These are phyloP conservation scores for Nymphalis c-album DNA, from an alignment of 2,888 invertebrate species.

Conservation along the genomic window DNA sequence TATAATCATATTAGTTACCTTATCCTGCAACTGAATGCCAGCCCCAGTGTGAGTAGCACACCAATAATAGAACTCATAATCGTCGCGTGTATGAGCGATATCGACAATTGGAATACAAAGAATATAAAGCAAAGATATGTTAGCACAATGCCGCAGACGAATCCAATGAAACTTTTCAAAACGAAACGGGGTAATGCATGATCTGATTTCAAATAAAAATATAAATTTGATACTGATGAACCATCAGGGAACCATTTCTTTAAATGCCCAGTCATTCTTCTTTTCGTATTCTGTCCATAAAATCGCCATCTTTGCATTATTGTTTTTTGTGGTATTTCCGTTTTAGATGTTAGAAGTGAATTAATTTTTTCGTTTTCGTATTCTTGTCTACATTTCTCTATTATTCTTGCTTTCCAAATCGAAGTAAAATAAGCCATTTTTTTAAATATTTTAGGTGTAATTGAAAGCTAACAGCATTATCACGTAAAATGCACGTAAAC, in stretches of 20 bases:
- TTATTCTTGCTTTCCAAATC: slow-evolving; percentile 77
- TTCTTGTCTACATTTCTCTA: slow-evolving; percentile 71
- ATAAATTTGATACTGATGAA: slow-evolving; percentile 58
- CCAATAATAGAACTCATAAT: slow-evolving; percentile 84
- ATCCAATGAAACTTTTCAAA: slow-evolving; percentile 84
- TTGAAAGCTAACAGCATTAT: too few relatives aligned
- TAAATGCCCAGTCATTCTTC: slow-evolving; percentile 62
- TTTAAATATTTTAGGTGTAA: slow-evolving; percentile 7
- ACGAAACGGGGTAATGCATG: slow-evolving; percentile 80
- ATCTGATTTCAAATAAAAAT: slow-evolving; percentile 67
- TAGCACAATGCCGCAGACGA: slow-evolving; percentile 83
- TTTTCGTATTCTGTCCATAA: slow-evolving; percentile 64
- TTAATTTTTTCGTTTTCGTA: slow-evolving; percentile 82
- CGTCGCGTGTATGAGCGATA: slow-evolving; percentile 82
- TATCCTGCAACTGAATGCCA: slow-evolving; percentile 83
- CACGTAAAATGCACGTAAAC: too few relatives aligned
- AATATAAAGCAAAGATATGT: slow-evolving; percentile 86
- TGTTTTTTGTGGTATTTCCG: slow-evolving; percentile 64
- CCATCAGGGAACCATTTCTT: slow-evolving; percentile 64
- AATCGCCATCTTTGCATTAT: slow-evolving; percentile 74
- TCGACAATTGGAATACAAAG: slow-evolving; percentile 84
- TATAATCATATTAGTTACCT: slow-evolving; percentile 48
- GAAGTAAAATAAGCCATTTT: slow-evolving; percentile 82
- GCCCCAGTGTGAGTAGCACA: slow-evolving; percentile 83
- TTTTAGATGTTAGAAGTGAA: slow-evolving; percentile 71